phyloP scores from a whole-genome alignment of 2,113 vertebrate species.

The Scomber scombrus region DNA sequence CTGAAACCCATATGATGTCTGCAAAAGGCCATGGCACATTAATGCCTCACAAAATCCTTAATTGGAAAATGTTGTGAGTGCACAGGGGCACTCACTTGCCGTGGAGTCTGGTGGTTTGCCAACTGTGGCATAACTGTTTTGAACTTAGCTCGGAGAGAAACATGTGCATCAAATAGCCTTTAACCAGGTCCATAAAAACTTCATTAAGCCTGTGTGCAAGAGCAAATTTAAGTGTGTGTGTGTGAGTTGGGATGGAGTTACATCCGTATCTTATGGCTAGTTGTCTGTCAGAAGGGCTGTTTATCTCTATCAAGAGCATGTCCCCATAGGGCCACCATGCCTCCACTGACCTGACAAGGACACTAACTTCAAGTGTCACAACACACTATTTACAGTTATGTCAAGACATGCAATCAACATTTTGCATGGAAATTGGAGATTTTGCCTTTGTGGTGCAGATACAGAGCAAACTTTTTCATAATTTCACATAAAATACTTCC shows the following conservation, averaged over 20 bases:
- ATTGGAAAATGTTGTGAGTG: conserved; percentile 67
- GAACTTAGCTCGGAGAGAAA: conserved; percentile 53
- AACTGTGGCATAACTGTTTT: conserved; percentile 57
- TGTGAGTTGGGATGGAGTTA: conserved; percentile 17
- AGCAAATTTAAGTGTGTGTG: not conserved
- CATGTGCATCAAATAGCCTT: conserved; percentile 36
- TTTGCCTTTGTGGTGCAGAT: not conserved
- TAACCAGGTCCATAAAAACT: conserved; percentile 56
- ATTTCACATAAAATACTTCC: not conserved
- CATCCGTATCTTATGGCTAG: conserved; percentile 20
- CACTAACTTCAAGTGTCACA: conserved; percentile 50
- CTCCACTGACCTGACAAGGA: conserved; percentile 55
- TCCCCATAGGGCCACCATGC: conserved; percentile 36
- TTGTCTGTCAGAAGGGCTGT: conserved; percentile 47
- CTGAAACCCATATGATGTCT: conserved; percentile 68
- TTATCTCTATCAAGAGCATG: conserved; percentile 47
- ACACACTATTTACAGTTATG: conserved; percentile 21
- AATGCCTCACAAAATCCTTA: conserved; percentile 74
- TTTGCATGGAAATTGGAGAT: not conserved
- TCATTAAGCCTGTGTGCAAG: conserved; percentile 43
- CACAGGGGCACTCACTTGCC: conserved; percentile 40
- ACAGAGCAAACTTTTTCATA: not conserved
- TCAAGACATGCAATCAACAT: conserved; percentile 40
- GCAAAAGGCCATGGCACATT: conserved; percentile 57
- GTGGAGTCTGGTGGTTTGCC: conserved; percentile 52